Percentiles rank a stretch among this genome's conserved stretches.
phyloP scores from a whole-genome alignment of 2,113 vertebrate species.

The Halcyon senegalensis region DNA sequence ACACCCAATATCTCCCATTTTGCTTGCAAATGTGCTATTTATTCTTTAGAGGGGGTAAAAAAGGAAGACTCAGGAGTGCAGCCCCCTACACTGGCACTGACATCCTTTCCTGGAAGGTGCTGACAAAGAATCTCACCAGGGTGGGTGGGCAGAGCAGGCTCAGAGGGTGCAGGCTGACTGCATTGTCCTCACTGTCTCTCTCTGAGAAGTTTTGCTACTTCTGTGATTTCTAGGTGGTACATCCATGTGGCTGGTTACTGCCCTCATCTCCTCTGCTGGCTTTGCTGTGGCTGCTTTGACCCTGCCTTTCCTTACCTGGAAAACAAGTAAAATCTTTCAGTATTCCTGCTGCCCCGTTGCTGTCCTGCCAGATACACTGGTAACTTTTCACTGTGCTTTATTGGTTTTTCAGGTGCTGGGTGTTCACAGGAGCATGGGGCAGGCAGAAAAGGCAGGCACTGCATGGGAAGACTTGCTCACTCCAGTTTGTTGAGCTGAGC shows the following conservation, averaged over 20 bases:
- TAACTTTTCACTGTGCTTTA: slow-evolving; percentile 33
- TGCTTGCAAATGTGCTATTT: not conserved
- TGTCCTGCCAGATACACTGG: slow-evolving; percentile 74
- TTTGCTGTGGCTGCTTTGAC: slow-evolving; percentile 50
- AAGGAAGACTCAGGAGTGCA: not conserved
- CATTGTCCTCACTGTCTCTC: not conserved
- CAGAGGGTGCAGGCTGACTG: not conserved
- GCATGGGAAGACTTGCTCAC: not conserved
- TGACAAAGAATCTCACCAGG: not conserved
- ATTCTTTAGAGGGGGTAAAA: not conserved
- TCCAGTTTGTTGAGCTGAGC: not conserved
- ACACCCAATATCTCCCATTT: not conserved
- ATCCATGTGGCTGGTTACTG: slow-evolving; percentile 12
- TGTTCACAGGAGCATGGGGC: not conserved
- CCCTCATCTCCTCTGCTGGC: slow-evolving; percentile 44
- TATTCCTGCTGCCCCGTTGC: slow-evolving; percentile 62
- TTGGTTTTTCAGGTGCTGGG: not conserved
- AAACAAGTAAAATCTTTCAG: slow-evolving; percentile 43
- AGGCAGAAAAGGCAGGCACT: not conserved
- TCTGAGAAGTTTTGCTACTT: not conserved
- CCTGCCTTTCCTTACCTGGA: slow-evolving; percentile 62
- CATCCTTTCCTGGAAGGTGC: not conserved
- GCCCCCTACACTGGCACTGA: not conserved
- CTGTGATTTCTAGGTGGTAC: slow-evolving; percentile 44
- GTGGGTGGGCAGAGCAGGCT: not conserved